These are phyloP conservation scores for Eremobia ochroleuca DNA, from an alignment of 2,888 invertebrate species.

Conservation along the genomic window DNA sequence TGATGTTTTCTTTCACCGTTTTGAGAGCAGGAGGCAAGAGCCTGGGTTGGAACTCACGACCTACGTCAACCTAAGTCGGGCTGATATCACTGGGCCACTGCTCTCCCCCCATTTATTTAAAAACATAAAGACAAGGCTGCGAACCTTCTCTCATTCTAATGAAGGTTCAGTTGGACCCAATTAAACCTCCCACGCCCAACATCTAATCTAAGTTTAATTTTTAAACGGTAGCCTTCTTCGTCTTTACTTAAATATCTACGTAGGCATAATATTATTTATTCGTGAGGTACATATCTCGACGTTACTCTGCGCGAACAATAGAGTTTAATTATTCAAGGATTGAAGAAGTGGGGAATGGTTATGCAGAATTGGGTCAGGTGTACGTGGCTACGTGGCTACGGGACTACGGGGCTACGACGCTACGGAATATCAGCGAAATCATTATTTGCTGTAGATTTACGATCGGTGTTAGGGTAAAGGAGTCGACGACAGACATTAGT, in stretches of 20 bases:
- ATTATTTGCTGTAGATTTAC: conserved; percentile 44
- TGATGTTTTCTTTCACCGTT: too few relatives aligned
- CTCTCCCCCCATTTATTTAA: too few relatives aligned
- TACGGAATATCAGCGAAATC: conserved; percentile 52
- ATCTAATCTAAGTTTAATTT: conserved; percentile 38
- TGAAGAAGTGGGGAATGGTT: conserved; percentile 63
- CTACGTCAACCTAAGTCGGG: too few relatives aligned
- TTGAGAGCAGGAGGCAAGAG: too few relatives aligned
- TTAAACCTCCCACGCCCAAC: conserved; percentile 21
- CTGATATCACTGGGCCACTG: too few relatives aligned
- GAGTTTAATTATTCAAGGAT: conserved; percentile 67
- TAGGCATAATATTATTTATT: conserved; percentile 59
- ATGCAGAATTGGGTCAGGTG: conserved; percentile 64
- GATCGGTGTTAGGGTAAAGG: conserved; percentile 18
- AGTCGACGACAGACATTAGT: conserved; percentile 31
- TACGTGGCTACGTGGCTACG: conserved; percentile 19
- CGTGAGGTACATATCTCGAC: conserved; percentile 56
- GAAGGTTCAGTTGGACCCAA: conserved; percentile 17
- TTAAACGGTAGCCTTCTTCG: conserved; percentile 45
- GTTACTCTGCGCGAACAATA: conserved; percentile 66
- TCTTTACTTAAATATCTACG: conserved; percentile 56
- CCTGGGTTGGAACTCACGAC: too few relatives aligned
- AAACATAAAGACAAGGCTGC: not conserved
- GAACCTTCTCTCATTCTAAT: not conserved
- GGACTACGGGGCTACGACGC: conserved; percentile 14